Evolutionary conservation across 2,888 invertebrate species (phyloP).

Genomic region (Bugulina stolonifera): DNA sequence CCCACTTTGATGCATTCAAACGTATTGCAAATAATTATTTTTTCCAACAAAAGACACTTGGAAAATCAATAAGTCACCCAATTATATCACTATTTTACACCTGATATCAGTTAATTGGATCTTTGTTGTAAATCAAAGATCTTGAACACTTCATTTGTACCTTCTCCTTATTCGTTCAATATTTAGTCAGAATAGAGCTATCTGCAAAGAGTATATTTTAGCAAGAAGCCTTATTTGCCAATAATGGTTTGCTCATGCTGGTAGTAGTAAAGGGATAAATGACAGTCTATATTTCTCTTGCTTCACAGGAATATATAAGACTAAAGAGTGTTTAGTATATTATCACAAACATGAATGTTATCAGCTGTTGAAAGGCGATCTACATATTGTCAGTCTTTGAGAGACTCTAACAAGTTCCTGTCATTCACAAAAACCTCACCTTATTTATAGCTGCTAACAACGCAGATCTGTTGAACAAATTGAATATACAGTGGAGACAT

Average conservation of each 20-base stretch:
- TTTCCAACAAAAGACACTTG: not conserved
- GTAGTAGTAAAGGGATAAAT: not conserved
- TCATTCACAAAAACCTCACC: no score
- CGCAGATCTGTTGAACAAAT: no score
- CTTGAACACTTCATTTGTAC: not conserved
- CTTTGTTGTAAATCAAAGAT: not conserved
- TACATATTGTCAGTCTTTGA: no score
- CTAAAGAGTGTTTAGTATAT: no score
- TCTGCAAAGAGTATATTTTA: not conserved
- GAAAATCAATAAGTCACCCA: slow-evolving; percentile 24
- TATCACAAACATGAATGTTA: no score
- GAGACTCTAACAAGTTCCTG: no score
- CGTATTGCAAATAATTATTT: not conserved
- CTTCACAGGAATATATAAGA: not conserved
- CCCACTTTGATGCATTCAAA: not conserved
- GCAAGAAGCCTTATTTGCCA: not conserved
- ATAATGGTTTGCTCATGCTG: not conserved
- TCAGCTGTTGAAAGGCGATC: no score
- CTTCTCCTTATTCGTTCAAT: not conserved
- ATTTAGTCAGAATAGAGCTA: not conserved
- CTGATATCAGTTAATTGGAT: not conserved
- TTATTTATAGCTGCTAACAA: no score
- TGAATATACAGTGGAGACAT: no score
- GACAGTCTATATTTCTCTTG: not conserved
- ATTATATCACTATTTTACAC: not conserved